These are phyloP conservation scores for Oscheius myriophilus DNA, from an alignment of 2,888 invertebrate species.

Conservation along the genomic window DNA sequence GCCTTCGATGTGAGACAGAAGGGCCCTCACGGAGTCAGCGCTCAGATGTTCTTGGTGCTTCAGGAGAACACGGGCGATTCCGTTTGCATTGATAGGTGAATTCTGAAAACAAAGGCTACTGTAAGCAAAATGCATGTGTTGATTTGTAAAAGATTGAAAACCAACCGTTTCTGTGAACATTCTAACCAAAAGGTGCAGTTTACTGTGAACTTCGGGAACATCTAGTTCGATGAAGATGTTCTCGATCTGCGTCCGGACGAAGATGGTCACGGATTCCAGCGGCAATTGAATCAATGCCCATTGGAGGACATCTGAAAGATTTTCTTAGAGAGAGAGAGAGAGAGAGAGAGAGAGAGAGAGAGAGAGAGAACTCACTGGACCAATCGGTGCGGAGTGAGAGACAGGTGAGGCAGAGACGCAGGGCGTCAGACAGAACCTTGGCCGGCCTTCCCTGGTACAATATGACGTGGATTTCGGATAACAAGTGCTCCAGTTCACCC, in stretches of 20 bases:
- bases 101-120: constrained; percentile 3
- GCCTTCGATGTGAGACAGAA: neutral
- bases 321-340: no score
- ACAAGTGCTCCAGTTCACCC: no score
- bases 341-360: neutral
- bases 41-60: neutral
- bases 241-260: constrained; percentile 9
- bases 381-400: neutral
- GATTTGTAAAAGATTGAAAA: neutral
- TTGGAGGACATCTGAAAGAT: neutral
- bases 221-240: constrained; percentile 5
- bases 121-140: neutral
- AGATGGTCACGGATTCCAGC: constrained; percentile 15
- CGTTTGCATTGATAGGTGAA: constrained; percentile 14
- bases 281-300: neutral
- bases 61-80: constrained; percentile 4
- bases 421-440: neutral
- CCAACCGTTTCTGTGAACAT: constrained; percentile 15
- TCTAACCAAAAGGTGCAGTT: neutral
- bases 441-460: neutral
- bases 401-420: neutral
- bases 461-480: neutral
- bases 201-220: neutral
- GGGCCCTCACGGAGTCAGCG: neutral
- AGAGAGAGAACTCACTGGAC: constrained; percentile 3